Evolutionary conservation across 1,140 invertebrate species (phyloP), one percentile per base, ranked within the genome.

Genomic region (Ostrea denselamellosa): DNA sequence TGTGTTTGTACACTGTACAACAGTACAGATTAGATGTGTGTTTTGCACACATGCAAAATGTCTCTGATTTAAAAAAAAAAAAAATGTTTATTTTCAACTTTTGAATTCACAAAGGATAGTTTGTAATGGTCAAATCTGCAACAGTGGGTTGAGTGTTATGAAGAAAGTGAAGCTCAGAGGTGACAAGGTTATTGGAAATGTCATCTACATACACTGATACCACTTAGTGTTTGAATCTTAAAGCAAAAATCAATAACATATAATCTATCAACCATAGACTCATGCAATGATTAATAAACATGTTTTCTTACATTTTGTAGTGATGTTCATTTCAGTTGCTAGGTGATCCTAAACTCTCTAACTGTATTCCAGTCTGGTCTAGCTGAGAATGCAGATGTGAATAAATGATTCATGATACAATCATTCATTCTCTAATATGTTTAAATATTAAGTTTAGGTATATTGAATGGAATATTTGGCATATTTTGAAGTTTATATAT

Each of bases 1-100:
- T 77, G 68, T 77, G 68, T 77, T 77, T 77, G 68, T 77, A 77
- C 25, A 77, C 68, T 77, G 68, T 77, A 77, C 68, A 77, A 77
- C 68, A 71, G 28, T 25, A 71, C 68, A 71, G 68, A 71, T 71
- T 71, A 71, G 68, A 71, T 71, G 68, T 71, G 68, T 71, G 14
- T 71, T 71, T 34, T 71, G 28, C 22, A 34, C 17, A 25, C 68
- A 71, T 25, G 68, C 68, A 71, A 71, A 25, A 71, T 71, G 68
- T 71, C 22, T 71, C 68, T 34, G 12, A 25, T 71, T 71, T 14
- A 71, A n/a, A n/a, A n/a, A n/a, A n/a, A n/a, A n/a, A n/a, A n/a
- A n/a, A n/a, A n/a, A 71, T 71, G 68, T 22, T 71, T 22, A 71
- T 22, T 71, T 71, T 34, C 19, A 58, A 17, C 56, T 58, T 12